Conservation (phyloP, 2,797 vertebrate species). For the Enteromius viviparus region DNA sequence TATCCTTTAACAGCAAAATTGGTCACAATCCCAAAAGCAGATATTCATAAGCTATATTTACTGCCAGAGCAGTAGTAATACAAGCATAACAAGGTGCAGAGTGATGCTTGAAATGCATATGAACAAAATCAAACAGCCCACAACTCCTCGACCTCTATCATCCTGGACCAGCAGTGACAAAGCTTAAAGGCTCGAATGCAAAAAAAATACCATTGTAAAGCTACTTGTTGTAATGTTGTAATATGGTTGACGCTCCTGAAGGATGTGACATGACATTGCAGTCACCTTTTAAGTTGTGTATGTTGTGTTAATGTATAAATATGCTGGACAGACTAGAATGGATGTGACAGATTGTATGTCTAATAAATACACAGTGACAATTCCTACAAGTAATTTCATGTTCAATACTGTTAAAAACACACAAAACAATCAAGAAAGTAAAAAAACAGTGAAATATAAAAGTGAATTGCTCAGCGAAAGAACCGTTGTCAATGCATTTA, state of each 20-base stretch:
- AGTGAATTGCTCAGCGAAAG: conserved; percentile 5
- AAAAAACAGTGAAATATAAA: conserved; percentile 36
- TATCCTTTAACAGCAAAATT: neutral
- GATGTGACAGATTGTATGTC: neutral
- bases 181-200: neutral
- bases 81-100: neutral
- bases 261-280: neutral
- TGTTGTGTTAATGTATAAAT: conserved; percentile 17
- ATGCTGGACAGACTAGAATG: neutral
- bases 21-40: neutral
- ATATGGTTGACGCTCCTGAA: neutral
- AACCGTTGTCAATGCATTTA: conserved; percentile 6
- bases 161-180: neutral
- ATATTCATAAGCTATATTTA: neutral
- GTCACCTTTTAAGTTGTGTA: conserved; percentile 9
- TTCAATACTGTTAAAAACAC: conserved; percentile 36
- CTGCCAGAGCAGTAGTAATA: conserved; percentile 4
- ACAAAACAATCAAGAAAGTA: neutral
- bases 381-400: conserved; percentile 5
- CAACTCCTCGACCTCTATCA: neutral
- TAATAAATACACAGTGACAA: neutral
- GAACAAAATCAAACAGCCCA: neutral
- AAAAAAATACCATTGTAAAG: conserved; percentile 12
- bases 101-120: neutral
- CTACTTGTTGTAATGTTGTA: neutral